These are phyloP conservation scores for Nephrotoma flavescens DNA, from an alignment of 2,888 invertebrate genomes.

Conservation along the genomic window DNA sequence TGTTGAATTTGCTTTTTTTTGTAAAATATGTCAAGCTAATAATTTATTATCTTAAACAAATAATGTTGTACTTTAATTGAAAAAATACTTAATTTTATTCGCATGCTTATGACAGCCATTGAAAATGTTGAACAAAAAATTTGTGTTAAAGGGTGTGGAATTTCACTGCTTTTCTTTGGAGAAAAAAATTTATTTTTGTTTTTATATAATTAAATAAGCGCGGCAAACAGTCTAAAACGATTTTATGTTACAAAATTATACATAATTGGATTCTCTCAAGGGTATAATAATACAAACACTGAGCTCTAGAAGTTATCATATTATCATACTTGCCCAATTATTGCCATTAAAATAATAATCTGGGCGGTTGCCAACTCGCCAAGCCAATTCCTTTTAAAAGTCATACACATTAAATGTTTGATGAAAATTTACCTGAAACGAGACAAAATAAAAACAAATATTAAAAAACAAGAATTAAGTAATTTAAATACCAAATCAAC, in stretches of 20 bases:
- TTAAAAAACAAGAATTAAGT: not conserved
- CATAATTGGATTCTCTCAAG: not conserved
- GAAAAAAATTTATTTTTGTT: not conserved
- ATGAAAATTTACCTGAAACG: not conserved
- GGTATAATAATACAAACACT: not conserved
- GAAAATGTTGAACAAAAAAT: not conserved
- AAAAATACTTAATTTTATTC: not conserved
- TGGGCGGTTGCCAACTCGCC: not conserved
- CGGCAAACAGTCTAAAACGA: not conserved
- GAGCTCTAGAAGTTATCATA: not conserved
- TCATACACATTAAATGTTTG: not conserved
- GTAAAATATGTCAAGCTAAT: not conserved
- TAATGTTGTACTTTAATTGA: not conserved
- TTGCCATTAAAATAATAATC: not conserved
- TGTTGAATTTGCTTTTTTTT: not conserved
- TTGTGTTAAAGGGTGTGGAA: not conserved
- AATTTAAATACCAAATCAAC: not conserved
- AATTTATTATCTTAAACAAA: not conserved
- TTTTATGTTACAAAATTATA: not conserved
- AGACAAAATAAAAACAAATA: not conserved
- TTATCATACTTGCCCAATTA: not conserved
- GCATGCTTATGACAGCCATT: not conserved
- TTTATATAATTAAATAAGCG: not conserved
- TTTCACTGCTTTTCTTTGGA: not conserved
- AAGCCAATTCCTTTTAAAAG: not conserved